Conservation (phyloP, 1,140 invertebrate genomes). For the Carcinoscorpius rotundicauda region DNA sequence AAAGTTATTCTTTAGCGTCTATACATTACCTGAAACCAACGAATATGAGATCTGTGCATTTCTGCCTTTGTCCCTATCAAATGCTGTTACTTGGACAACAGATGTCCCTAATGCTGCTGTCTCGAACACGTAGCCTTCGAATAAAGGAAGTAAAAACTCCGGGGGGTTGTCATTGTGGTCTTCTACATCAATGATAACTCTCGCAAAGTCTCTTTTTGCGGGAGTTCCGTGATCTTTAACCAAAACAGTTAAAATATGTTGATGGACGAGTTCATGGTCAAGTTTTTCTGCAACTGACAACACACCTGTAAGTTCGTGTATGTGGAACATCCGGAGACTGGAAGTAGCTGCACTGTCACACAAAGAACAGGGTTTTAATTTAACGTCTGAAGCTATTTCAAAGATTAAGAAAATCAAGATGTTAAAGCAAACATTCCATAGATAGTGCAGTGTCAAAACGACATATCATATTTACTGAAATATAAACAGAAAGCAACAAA, state of each 20-base stretch:
- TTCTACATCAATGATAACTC: slow-evolving; percentile 63
- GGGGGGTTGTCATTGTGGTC: slow-evolving; percentile 85
- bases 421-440: too few relatives aligned
- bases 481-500: too few relatives aligned
- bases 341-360: slow-evolving; percentile 43
- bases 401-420: too few relatives aligned
- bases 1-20: slow-evolving; percentile 1
- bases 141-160: slow-evolving; percentile 57
- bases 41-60: slow-evolving; percentile 68
- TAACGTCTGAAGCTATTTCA: too few relatives aligned
- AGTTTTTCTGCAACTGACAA: slow-evolving; percentile 53
- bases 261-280: slow-evolving; percentile 64
- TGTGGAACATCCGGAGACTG: slow-evolving; percentile 60
- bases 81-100: slow-evolving; percentile 56
- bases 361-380: neutral
- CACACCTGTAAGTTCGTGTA: slow-evolving; percentile 62
- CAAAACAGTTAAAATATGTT: slow-evolving; percentile 77
- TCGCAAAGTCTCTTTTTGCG: slow-evolving; percentile 67
- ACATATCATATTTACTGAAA: neutral
- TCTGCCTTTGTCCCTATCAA: slow-evolving; percentile 65
- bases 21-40: slow-evolving; percentile 50
- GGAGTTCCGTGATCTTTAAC: slow-evolving; percentile 79
- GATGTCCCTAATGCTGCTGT: slow-evolving; percentile 56
- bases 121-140: slow-evolving; percentile 61
- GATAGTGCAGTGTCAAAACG: too few relatives aligned